Evolutionary conservation across 2,797 vertebrate genomes (phyloP).

Genomic region (Sorex maritimensis): DNA sequence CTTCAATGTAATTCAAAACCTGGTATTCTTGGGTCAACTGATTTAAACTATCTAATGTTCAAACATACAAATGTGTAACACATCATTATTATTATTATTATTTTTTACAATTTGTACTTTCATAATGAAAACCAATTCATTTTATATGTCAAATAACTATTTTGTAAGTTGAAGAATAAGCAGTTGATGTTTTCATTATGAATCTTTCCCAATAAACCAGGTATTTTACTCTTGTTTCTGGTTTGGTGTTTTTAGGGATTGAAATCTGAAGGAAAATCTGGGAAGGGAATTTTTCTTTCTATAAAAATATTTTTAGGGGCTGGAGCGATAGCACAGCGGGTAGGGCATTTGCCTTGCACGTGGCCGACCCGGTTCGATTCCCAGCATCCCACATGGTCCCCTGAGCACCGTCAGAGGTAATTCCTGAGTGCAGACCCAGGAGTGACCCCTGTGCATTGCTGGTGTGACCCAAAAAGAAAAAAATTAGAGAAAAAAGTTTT

Average conservation of each 20-base stretch:
- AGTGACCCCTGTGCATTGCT: no score
- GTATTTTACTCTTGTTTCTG: slow-evolving; percentile 76
- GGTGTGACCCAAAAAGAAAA: no score
- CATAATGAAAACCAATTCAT: slow-evolving; percentile 67
- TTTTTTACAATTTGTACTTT: slow-evolving; percentile 82
- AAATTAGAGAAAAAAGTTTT: no score
- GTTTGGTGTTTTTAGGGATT: slow-evolving; percentile 46
- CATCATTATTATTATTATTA: slow-evolving; percentile 33
- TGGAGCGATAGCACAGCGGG: no score
- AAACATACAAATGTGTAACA: slow-evolving; percentile 53
- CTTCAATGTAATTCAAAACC: slow-evolving; percentile 67
- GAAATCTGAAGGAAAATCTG: not conserved
- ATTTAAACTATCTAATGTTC: slow-evolving; percentile 69
- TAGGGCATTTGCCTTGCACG: no score
- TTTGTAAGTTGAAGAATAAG: slow-evolving; percentile 80
- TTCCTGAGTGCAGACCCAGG: no score
- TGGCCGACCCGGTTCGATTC: no score
- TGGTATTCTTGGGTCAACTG: slow-evolving; percentile 73
- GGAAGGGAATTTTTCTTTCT: not conserved
- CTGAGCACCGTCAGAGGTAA: no score
- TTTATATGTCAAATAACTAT: slow-evolving; percentile 82
- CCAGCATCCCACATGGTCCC: no score
- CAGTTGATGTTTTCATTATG: slow-evolving; percentile 74
- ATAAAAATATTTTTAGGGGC: no score
- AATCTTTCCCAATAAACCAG: slow-evolving; percentile 87